These are phyloP conservation scores for Diplodus sargus DNA, from an alignment of 2,797 vertebrate genomes.

Conservation along the genomic window DNA sequence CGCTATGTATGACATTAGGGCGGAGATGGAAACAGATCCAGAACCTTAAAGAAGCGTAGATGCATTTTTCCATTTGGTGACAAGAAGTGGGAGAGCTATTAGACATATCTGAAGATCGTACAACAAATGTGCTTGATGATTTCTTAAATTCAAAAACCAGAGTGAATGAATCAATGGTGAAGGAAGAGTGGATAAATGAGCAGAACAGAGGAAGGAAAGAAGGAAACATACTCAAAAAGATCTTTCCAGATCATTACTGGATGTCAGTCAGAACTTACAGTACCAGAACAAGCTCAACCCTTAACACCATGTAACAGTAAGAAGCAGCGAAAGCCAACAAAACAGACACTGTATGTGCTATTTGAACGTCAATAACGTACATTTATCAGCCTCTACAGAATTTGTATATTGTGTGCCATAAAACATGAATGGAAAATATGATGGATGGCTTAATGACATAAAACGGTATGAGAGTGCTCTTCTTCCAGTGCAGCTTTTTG, in stretches of 20 bases:
- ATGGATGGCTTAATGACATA: not conserved
- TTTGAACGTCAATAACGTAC: not conserved
- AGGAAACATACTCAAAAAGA: constrained; percentile 14
- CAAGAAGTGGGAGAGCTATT: constrained; percentile 9
- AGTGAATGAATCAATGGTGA: constrained; percentile 3
- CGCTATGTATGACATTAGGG: not conserved
- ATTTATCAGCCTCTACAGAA: not conserved
- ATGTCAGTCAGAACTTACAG: not conserved
- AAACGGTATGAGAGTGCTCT: not conserved
- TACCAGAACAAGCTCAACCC: not conserved
- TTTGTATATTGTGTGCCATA: too few species aligned
- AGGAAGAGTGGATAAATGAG: constrained; percentile 16
- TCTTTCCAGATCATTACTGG: not conserved
- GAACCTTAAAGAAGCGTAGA: constrained; percentile 19
- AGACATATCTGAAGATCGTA: constrained; percentile 27
- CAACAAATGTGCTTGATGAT: constrained; percentile 23
- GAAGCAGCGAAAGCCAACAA: not conserved
- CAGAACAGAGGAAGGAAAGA: constrained; percentile 25
- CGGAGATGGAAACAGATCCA: not conserved
- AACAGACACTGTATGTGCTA: not conserved
- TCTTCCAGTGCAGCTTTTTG: not conserved
- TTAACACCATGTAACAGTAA: not conserved
- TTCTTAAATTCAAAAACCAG: not conserved
- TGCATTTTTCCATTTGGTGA: not conserved
- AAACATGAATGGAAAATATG: not conserved